Evolutionary conservation across 2,797 vertebrate species (phyloP).

Genomic region (Sebastes wilsoni): DNA sequence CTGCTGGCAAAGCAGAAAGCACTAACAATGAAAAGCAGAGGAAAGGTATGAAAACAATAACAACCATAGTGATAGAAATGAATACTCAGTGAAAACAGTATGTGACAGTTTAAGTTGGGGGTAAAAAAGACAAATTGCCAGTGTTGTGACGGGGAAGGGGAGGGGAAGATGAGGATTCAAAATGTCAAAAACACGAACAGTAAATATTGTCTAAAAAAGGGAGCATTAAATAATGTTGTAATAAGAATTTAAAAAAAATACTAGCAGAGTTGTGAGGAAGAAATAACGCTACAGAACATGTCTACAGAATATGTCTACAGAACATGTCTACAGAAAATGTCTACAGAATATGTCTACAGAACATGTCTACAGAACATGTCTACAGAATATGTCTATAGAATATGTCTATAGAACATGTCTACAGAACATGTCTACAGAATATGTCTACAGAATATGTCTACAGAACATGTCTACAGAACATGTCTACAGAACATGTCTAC

Average conservation of each 20-base stretch:
- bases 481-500: neutral
- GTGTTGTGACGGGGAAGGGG: neutral
- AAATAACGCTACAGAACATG: neutral
- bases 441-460: neutral
- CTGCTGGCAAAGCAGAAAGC: neutral
- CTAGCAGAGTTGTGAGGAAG: neutral
- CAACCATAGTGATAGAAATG: neutral
- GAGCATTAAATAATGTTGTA: neutral
- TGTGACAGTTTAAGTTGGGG: neutral
- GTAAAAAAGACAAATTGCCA: slow-evolving; percentile 5
- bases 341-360: too few species aligned
- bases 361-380: too few species aligned
- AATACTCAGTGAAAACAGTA: neutral
- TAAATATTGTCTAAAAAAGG: slow-evolving; percentile 8
- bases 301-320: too few species aligned
- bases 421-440: neutral
- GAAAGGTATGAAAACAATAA: neutral
- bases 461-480: accelerated
- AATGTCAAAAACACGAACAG: slow-evolving; percentile 7
- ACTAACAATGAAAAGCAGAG: neutral
- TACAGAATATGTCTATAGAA: neutral
- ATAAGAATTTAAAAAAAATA: neutral
- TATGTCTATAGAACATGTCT: accelerated
- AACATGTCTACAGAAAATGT: too few species aligned
- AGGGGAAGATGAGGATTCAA: neutral